A percentile compares a stretch with the other conserved stretches of the same genome.
Evolutionary conservation across 2,888 invertebrate genomes (phyloP).

Genomic region (Vesta saturnalis): DNA sequence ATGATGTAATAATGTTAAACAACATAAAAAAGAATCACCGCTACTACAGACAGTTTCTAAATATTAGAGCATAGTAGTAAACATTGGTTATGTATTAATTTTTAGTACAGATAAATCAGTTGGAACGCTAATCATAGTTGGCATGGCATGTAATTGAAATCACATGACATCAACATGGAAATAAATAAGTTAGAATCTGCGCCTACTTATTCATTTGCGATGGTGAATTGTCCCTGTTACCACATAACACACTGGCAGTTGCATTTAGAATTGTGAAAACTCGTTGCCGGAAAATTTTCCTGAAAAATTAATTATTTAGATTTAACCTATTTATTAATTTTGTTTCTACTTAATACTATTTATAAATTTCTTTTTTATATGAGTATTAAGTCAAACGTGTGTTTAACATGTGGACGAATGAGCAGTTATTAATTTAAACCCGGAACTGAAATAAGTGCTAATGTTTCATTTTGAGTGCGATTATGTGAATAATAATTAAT

Average conservation of each 20-base stretch:
- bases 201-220: slow-evolving; percentile 30
- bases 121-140: slow-evolving; percentile 43
- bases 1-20: neutral
- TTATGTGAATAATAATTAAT: too few relatives aligned
- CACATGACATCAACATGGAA: slow-evolving; percentile 39
- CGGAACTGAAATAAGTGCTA: too few relatives aligned
- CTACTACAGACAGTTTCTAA: slow-evolving; percentile 6
- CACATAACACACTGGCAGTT: slow-evolving; percentile 28
- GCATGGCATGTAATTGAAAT: slow-evolving; percentile 45
- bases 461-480: too few relatives aligned
- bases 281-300: neutral
- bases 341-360: neutral
- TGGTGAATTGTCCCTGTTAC: slow-evolving; percentile 19
- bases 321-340: neutral
- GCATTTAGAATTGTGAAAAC: neutral
- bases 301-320: too few relatives aligned
- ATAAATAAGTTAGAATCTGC: slow-evolving; percentile 40
- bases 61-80: neutral
- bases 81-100: slow-evolving; percentile 7
- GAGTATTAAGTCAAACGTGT: too few relatives aligned
- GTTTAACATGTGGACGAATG: too few relatives aligned
- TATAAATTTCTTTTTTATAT: neutral
- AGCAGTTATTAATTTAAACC: too few relatives aligned
- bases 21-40: neutral
- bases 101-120: slow-evolving; percentile 31